phyloP scores from a whole-genome alignment of 2,113 vertebrate species.

The Accipiter cooperii region DNA sequence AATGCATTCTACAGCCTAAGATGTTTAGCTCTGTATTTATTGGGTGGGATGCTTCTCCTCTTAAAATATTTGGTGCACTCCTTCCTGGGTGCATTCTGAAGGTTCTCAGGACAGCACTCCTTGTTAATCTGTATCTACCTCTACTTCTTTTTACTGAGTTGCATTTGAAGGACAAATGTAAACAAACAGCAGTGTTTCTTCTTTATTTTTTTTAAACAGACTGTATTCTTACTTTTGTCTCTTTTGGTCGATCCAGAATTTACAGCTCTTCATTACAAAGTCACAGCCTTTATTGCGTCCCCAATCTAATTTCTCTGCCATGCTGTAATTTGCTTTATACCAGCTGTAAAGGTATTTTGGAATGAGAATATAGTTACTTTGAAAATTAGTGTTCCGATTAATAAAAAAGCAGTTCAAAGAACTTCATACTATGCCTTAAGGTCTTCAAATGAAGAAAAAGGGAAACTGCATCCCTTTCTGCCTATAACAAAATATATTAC shows the following conservation, averaged over 20 bases:
- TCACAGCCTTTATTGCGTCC: constrained; percentile 91
- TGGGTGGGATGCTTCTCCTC: not conserved
- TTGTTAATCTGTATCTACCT: not conserved
- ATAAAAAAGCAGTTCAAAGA: not conserved
- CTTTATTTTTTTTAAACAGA: not conserved
- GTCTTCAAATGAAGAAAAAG: not conserved
- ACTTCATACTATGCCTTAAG: not conserved
- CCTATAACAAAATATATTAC: not conserved
- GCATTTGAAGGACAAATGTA: not conserved
- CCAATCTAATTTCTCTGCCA: constrained; percentile 94
- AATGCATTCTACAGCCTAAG: not conserved
- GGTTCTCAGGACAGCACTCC: not conserved
- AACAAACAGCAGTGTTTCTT: not conserved
- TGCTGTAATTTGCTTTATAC: constrained; percentile 97
- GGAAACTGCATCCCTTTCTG: not conserved
- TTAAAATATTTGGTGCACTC: not conserved
- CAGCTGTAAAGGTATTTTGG: constrained; percentile 75
- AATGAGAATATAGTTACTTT: not conserved
- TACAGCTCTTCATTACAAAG: constrained; percentile 96
- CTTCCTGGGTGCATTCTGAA: not conserved
- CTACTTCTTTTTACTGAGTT: not conserved
- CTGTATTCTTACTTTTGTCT: constrained; percentile 75
- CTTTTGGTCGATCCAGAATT: constrained; percentile 93
- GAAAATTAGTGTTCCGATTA: not conserved
- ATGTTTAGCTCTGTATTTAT: not conserved